These are phyloP conservation scores for Ophiodon elongatus DNA, from an alignment of 2,113 vertebrate genomes.

Conservation along the genomic window DNA sequence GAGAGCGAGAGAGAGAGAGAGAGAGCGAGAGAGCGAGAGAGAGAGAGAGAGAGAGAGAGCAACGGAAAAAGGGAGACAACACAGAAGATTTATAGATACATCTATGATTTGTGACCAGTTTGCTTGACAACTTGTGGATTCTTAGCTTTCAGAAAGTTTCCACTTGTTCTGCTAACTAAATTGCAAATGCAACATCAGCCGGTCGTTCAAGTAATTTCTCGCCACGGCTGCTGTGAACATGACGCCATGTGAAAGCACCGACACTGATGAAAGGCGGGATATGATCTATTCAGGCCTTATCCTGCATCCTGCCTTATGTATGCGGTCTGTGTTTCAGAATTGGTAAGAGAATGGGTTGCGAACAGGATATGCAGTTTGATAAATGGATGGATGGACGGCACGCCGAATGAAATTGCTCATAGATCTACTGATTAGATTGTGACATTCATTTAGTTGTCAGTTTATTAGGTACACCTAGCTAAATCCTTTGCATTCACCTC, in stretches of 20 bases:
- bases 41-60: background rate
- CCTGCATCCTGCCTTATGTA: too few species aligned
- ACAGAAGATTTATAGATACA: background rate
- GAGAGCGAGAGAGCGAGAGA: background rate
- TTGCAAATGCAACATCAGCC: too few species aligned
- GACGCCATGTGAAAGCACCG: too few species aligned
- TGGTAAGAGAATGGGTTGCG: background rate
- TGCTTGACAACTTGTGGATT: background rate
- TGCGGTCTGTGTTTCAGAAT: background rate
- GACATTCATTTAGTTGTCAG: background rate
- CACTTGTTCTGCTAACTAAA: too few species aligned
- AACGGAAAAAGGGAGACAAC: too few species aligned
- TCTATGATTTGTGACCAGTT: background rate
- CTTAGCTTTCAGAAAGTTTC: too few species aligned
- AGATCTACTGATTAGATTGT: background rate
- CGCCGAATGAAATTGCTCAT: too few species aligned
- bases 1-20: background rate
- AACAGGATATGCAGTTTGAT: background rate
- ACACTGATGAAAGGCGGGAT: too few species aligned
- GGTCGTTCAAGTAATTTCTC: too few species aligned
- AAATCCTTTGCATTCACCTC: background rate
- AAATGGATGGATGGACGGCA: too few species aligned
- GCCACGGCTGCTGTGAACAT: too few species aligned
- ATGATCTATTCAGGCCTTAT: too few species aligned
- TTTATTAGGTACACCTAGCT: background rate